Base-by-base conservation (phyloP, 2,888 invertebrate species). In the Trissonchulus sp. region DNA sequence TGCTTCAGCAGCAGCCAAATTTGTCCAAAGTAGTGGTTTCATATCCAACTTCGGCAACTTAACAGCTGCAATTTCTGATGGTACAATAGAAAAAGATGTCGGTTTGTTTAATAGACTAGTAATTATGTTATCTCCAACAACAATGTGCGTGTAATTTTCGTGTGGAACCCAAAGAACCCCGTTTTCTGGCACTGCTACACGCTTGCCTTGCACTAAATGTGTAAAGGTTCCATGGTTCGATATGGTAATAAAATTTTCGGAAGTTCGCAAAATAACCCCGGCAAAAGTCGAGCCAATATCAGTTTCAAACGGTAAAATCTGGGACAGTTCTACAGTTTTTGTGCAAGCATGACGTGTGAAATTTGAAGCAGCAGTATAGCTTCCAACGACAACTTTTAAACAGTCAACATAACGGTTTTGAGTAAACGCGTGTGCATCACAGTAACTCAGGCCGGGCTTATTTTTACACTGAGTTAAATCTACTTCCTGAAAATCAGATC, bases 161-260 rank as follows among this genome's bases (percentile, higher is more conserved):
- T 65, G 65, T 3, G 65, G 65, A 34, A 65, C 28, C 65, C 65
- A 65, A 30, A 65, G 28, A 8, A 65, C 65, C 28, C 65, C 8
- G 31, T 65, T 65, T 8, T 30, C 3, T 15, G 65, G 65, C 8
- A 30, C 31, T 3, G 65, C 8, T 8, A 65, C 8, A 30, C 31
- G 28, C n/a, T 8, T 15, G 8, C 65, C 65, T 8, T 65, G 15
- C 65, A 34, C n/a, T 30, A 18, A 31, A n/a, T 65, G 65, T 31
- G 28, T 8, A 15, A 65, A n/a, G 8, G 65, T n/a, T 65, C n/a
- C 34, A 18, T 3, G 65, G 18, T 65, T 65, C 8, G 65, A 3
- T 8, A n/a, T 18, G 65, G 65, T n/a, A 31, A n/a, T 34, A 18
- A 31, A 30, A 30, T 65, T 65, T 8, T n/a, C 65, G n/a, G 8